These are phyloP conservation scores for Camptogramma bilineatum DNA, from an alignment of 2,888 invertebrate species.

Conservation along the genomic window DNA sequence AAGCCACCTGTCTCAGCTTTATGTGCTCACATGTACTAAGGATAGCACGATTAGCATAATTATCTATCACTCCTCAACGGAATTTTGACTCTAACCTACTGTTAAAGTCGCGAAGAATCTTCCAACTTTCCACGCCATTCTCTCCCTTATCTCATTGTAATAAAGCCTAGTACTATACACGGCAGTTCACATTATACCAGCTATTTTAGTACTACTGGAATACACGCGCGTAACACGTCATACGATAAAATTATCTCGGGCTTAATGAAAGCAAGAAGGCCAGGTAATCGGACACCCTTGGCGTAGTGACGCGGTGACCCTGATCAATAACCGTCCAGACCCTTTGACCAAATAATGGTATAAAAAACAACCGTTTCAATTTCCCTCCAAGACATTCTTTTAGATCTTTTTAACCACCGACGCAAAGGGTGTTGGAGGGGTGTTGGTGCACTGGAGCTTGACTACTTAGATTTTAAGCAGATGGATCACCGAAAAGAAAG, in stretches of 20 bases:
- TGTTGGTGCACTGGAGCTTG: too few species aligned
- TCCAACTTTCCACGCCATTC: constrained; percentile 20
- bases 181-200: constrained; percentile 34
- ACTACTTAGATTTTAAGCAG: too few species aligned
- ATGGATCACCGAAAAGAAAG: too few species aligned
- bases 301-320: constrained; percentile 69
- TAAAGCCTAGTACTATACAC: constrained; percentile 40
- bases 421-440: too few species aligned
- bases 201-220: constrained; percentile 73
- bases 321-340: too few species aligned
- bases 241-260: constrained; percentile 81
- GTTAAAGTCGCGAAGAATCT: neutral
- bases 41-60: neutral
- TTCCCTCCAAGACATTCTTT: too few species aligned
- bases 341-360: too few species aligned
- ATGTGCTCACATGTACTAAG: neutral
- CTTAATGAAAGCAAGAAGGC: constrained; percentile 79
- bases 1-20: too few species aligned
- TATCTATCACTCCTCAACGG: neutral
- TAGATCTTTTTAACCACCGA: too few species aligned
- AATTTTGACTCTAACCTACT: neutral
- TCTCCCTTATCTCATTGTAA: constrained; percentile 27
- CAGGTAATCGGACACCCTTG: constrained; percentile 78
- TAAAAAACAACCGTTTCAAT: too few species aligned
- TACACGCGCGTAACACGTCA: constrained; percentile 65